These are phyloP conservation scores for Euleptes europaea DNA, from an alignment of 2,113 vertebrate species.

Conservation along the genomic window DNA sequence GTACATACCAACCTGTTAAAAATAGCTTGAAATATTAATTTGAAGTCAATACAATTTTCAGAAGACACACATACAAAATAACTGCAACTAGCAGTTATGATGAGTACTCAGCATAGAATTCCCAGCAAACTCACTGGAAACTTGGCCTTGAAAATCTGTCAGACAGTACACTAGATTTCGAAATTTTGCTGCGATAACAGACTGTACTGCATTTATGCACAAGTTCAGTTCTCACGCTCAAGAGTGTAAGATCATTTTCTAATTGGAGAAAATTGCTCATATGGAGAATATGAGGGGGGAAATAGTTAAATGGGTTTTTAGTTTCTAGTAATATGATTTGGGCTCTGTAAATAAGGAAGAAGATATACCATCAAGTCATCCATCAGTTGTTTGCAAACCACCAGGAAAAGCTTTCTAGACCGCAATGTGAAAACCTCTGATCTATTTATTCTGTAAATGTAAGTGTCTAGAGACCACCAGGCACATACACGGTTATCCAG, in stretches of 20 bases:
- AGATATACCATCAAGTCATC: slow-evolving; percentile 23
- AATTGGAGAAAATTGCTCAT: slow-evolving; percentile 22
- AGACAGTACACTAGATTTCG: neutral
- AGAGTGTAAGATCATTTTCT: slow-evolving; percentile 8
- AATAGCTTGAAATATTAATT: neutral
- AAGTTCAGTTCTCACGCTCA: neutral
- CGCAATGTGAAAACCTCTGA: slow-evolving; percentile 32
- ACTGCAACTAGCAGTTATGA: slow-evolving; percentile 13
- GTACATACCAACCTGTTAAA: neutral
- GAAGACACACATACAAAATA: neutral
- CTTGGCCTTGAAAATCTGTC: neutral
- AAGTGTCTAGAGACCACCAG: slow-evolving; percentile 50
- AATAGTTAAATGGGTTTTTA: slow-evolving; percentile 27
- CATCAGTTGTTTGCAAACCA: slow-evolving; percentile 23
- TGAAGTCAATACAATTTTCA: neutral
- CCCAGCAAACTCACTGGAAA: neutral
- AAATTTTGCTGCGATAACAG: rapidly evolving
- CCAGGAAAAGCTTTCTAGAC: slow-evolving; percentile 32
- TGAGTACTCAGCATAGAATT: neutral
- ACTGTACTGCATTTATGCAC: slow-evolving; percentile 11
- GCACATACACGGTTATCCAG: slow-evolving; percentile 54
- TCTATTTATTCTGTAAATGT: slow-evolving; percentile 43
- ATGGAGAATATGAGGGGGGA: slow-evolving; percentile 19
- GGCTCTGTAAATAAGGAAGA: slow-evolving; percentile 31
- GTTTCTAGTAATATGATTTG: slow-evolving; percentile 24